Evolutionary conservation across 2,888 invertebrate species (phyloP).

Genomic region (Drosophila percnosoma): DNA sequence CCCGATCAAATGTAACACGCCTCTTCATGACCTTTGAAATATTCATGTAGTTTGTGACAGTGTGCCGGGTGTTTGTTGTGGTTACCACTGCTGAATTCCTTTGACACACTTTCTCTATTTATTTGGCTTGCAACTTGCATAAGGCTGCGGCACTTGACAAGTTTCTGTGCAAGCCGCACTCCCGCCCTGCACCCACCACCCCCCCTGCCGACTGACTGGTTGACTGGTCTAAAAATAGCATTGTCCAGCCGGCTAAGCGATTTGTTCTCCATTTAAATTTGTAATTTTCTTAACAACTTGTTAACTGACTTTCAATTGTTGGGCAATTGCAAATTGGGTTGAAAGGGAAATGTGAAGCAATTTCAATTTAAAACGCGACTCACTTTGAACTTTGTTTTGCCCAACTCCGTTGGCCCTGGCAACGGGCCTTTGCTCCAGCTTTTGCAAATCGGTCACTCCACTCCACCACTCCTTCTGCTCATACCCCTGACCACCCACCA

Average conservation of each 20-base stretch:
- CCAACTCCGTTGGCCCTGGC: conserved; percentile 5
- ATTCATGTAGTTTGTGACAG: conserved; percentile 9
- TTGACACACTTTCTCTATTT: conserved; percentile 43
- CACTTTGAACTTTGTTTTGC: conserved; percentile 40
- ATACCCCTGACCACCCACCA: not conserved
- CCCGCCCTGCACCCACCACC: not conserved
- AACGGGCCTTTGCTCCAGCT: conserved; percentile 9
- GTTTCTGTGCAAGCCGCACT: not conserved
- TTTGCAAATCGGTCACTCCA: conserved; percentile 18
- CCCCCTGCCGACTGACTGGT: not conserved
- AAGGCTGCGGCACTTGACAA: conserved; percentile 24
- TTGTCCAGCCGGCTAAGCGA: conserved; percentile 31
- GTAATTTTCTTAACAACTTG: conserved; percentile 28
- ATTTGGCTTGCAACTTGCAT: conserved; percentile 34
- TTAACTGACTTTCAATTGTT: conserved; percentile 31
- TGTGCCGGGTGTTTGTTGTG: conserved; percentile 20
- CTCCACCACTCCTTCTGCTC: not conserved
- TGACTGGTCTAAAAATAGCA: conserved; percentile 4
- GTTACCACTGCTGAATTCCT: conserved; percentile 7
- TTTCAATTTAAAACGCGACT: conserved; percentile 22
- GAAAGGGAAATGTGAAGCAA: conserved; percentile 24
- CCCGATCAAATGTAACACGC: not conserved
- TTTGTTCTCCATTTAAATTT: conserved; percentile 23
- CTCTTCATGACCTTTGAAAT: not conserved
- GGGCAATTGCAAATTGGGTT: conserved; percentile 40